A percentile compares a stretch with the other conserved stretches of the same genome.
phyloP scores from a whole-genome alignment of 2,113 vertebrate species.

The Phylloscopus whistleri region DNA sequence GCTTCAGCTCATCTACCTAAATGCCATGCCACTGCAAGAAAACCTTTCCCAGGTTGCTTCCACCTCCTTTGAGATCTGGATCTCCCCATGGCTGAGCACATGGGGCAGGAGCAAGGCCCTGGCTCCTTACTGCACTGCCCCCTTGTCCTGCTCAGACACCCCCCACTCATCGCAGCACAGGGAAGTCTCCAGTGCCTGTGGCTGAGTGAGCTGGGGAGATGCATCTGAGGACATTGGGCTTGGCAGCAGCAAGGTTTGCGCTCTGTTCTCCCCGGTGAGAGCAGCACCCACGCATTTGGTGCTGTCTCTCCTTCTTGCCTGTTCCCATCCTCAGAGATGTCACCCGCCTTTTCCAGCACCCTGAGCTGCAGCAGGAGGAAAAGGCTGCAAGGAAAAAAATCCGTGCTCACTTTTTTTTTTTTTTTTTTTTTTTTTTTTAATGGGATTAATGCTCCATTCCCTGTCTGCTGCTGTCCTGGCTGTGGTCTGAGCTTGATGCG shows the following conservation, averaged over 20 bases:
- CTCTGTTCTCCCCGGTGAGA: slow-evolving; percentile 2
- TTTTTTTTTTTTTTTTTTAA: not conserved
- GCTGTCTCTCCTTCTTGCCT: slow-evolving; percentile 47
- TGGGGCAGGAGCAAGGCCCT: not conserved
- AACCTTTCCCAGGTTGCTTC: not conserved
- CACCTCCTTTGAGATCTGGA: not conserved
- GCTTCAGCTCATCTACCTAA: accelerated
- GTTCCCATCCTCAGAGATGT: slow-evolving; percentile 22
- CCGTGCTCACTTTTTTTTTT: not conserved
- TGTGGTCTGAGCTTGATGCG: not conserved
- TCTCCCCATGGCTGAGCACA: accelerated
- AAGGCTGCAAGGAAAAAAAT: not conserved
- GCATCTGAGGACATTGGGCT: slow-evolving; percentile 58
- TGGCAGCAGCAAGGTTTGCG: slow-evolving; percentile 48
- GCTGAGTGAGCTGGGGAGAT: slow-evolving; percentile 17
- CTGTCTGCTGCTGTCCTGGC: not conserved
- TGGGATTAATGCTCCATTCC: not conserved
- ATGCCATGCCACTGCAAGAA: accelerated
- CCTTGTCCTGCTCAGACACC: accelerated
- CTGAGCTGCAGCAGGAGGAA: not conserved
- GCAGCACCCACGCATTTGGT: slow-evolving; percentile 22
- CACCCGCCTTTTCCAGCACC: not conserved
- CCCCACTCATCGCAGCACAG: accelerated
- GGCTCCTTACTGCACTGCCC: not conserved
- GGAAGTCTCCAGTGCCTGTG: not conserved